Conservation (phyloP, 2,888 invertebrate genomes). For the Himalopsyche anomala region DNA sequence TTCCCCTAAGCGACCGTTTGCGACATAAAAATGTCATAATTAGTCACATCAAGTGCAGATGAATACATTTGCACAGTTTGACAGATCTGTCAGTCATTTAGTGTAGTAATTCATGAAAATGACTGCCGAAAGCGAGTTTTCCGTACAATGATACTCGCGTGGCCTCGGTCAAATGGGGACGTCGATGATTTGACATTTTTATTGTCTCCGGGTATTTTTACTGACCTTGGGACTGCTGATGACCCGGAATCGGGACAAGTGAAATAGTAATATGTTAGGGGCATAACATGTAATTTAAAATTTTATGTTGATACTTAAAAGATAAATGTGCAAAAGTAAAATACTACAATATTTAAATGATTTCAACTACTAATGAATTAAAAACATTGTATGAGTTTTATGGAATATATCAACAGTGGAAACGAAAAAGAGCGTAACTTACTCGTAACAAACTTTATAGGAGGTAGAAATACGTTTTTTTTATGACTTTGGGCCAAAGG, state of each 20-base stretch:
- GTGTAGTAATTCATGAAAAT: constrained; percentile 3
- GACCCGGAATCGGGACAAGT: constrained; percentile 8
- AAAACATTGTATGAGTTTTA: too few species aligned
- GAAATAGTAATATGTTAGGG: background rate
- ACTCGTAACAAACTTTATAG: too few species aligned
- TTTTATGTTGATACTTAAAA: too few species aligned
- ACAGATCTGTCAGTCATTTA: background rate
- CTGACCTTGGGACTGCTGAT: background rate
- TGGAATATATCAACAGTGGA: too few species aligned
- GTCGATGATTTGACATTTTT: constrained; percentile 3
- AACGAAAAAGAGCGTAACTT: too few species aligned
- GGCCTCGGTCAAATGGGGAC: constrained; percentile 20
- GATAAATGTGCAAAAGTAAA: too few species aligned
- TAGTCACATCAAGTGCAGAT: background rate
- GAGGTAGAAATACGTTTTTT: too few species aligned
- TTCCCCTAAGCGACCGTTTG: too few species aligned
- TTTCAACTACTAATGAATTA: too few species aligned
- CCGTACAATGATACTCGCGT: background rate
- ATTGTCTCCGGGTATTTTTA: background rate
- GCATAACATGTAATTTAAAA: background rate
- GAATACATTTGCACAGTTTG: background rate
- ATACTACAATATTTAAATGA: too few species aligned
- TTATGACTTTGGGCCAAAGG: too few species aligned
- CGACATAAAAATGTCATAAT: too few species aligned
- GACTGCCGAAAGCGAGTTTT: constrained; percentile 2